Percentiles rank a stretch among this genome's conserved stretches.
These are phyloP conservation scores for Drosophila bifasciata DNA, from an alignment of 1,140 invertebrate species.

Conservation along the genomic window DNA sequence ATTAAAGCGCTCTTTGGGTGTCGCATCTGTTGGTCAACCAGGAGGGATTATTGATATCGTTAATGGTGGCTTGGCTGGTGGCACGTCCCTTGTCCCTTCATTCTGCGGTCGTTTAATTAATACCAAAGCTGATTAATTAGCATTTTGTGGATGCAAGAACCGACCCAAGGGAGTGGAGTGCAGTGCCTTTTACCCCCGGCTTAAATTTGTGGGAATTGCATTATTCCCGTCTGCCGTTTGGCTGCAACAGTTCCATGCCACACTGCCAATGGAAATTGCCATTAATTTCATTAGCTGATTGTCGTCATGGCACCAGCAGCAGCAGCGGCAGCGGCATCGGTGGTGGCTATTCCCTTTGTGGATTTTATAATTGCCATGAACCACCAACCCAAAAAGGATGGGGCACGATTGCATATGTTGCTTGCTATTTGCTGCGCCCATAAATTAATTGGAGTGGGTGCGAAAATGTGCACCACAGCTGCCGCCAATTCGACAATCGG, in stretches of 20 bases:
- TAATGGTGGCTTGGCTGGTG: not conserved
- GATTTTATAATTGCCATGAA: slow-evolving; percentile 47
- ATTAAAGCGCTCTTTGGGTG: slow-evolving; percentile 36
- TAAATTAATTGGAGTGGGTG: slow-evolving; percentile 38
- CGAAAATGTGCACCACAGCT: slow-evolving; percentile 23
- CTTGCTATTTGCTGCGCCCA: not conserved
- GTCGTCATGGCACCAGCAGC: slow-evolving; percentile 44
- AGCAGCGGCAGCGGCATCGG: slow-evolving; percentile 4
- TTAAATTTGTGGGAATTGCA: slow-evolving; percentile 41
- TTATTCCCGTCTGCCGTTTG: slow-evolving; percentile 18
- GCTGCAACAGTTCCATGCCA: slow-evolving; percentile 12
- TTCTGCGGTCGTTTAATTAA: slow-evolving; percentile 56
- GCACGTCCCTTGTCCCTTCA: slow-evolving; percentile 1
- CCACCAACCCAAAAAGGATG: slow-evolving; percentile 30
- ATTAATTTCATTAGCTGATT: slow-evolving; percentile 66
- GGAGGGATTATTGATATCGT: slow-evolving; percentile 48
- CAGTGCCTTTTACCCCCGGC: slow-evolving; percentile 24
- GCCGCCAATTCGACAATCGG: not conserved
- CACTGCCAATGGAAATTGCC: slow-evolving; percentile 44
- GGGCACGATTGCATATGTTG: slow-evolving; percentile 33
- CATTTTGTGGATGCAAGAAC: slow-evolving; percentile 23
- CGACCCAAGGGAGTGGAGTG: slow-evolving; percentile 22
- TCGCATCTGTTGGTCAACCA: slow-evolving; percentile 29
- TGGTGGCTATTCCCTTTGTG: slow-evolving; percentile 43
- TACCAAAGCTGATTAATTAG: slow-evolving; percentile 62